Evolutionary conservation across 2,888 invertebrate species (phyloP).

Genomic region (Chironomus riparius): DNA sequence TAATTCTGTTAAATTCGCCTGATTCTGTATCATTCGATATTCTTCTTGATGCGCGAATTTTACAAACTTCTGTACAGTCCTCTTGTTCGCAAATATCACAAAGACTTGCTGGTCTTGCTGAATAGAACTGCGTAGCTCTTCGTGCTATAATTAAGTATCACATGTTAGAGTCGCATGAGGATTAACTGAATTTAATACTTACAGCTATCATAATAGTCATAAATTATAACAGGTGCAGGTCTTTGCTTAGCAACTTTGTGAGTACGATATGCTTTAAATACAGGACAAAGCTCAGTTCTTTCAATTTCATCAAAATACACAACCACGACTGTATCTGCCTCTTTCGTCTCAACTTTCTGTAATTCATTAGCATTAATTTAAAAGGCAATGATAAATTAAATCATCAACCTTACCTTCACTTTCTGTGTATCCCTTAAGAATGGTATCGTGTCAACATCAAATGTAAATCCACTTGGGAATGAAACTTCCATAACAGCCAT

Average conservation of each 20-base stretch:
- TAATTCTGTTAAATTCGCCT: not conserved
- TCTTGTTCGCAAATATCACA: conserved; percentile 77
- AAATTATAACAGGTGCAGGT: conserved; percentile 73
- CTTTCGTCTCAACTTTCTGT: conserved; percentile 59
- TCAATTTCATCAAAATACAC: conserved; percentile 64
- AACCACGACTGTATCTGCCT: conserved; percentile 53
- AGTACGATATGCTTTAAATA: conserved; percentile 72
- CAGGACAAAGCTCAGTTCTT: conserved; percentile 62
- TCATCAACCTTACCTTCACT: conserved; percentile 34
- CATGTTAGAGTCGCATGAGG: not conserved
- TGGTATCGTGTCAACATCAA: conserved; percentile 65
- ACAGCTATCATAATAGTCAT: conserved; percentile 90
- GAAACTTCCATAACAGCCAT: conserved; percentile 86
- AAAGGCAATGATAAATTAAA: conserved; percentile 33
- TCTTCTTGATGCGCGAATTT: conserved; percentile 17
- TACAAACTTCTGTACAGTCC: conserved; percentile 41
- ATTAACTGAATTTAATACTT: conserved; percentile 39
- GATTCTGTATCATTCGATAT: conserved; percentile 8
- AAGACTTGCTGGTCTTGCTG: conserved; percentile 56
- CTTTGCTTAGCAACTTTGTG: conserved; percentile 79
- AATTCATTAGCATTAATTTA: conserved; percentile 49
- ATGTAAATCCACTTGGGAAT: conserved; percentile 84
- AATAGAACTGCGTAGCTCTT: conserved; percentile 74
- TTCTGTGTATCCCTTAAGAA: conserved; percentile 46
- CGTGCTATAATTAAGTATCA: conserved; percentile 48